A percentile compares a stretch with the other conserved stretches of the same genome.
These are phyloP conservation scores for Heliconius ismenius DNA, from an alignment of 2,888 invertebrate species.

Conservation along the genomic window DNA sequence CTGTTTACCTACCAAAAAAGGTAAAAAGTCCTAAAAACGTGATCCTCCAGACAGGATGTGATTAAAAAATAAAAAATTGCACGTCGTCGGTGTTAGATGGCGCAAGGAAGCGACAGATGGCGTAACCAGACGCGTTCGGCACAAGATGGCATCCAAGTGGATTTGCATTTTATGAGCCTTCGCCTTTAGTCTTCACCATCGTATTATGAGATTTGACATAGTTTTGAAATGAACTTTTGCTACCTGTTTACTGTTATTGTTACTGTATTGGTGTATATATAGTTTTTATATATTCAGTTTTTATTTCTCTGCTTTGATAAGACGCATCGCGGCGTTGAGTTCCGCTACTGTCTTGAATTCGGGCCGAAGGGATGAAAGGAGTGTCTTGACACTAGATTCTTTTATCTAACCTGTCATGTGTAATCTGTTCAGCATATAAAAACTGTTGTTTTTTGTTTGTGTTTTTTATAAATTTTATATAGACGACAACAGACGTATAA, in stretches of 20 bases:
- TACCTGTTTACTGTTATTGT: not conserved
- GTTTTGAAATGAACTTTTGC: not conserved
- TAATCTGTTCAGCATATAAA: no score
- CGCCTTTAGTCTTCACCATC: not conserved
- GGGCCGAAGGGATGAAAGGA: not conserved
- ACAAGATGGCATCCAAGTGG: slow-evolving; percentile 23
- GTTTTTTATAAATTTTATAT: no score
- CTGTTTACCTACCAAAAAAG: not conserved
- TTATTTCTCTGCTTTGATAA: not conserved
- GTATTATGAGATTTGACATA: slow-evolving; percentile 19
- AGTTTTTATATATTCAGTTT: not conserved
- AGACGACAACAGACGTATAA: not conserved
- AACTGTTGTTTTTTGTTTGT: no score
- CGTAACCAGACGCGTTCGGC: slow-evolving; percentile 30
- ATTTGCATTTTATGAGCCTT: slow-evolving; percentile 33
- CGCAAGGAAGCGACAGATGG: slow-evolving; percentile 41
- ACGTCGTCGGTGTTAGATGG: slow-evolving; percentile 15
- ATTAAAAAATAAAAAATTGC: slow-evolving; percentile 19
- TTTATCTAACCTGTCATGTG: no score
- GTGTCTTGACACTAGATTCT: not conserved
- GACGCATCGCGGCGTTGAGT: not conserved
- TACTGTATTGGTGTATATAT: not conserved
- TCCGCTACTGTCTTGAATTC: not conserved
- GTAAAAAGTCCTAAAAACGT: slow-evolving; percentile 8
- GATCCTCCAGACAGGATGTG: slow-evolving; percentile 6